Evolutionary conservation across 2,797 vertebrate genomes (phyloP).

Genomic region (Heliangelus exortis): DNA sequence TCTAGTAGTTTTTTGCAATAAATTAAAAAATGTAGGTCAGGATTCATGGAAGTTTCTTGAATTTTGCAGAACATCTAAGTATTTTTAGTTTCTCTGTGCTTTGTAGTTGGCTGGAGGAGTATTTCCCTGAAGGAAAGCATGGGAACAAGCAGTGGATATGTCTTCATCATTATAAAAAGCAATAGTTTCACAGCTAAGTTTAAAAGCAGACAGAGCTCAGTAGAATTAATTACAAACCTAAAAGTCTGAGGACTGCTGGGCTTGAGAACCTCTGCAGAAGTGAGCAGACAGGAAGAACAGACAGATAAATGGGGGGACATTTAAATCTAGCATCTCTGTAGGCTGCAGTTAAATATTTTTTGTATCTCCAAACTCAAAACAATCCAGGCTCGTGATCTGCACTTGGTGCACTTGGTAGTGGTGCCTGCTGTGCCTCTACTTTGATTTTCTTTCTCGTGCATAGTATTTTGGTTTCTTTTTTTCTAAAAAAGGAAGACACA

Average conservation of each 20-base stretch:
- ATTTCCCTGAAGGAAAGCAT: neutral
- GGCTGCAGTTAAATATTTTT: neutral
- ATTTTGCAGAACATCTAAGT: neutral
- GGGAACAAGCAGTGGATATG: fast-evolving
- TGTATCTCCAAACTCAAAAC: neutral
- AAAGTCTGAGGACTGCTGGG: neutral
- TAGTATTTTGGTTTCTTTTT: neutral
- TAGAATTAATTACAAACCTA: neutral
- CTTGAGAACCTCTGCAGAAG: neutral
- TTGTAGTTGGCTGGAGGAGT: neutral
- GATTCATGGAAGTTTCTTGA: neutral
- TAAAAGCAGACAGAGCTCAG: neutral
- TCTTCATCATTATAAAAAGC: neutral
- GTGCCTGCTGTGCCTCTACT: slow-evolving; percentile 20
- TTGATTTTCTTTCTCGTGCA: neutral
- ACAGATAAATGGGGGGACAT: neutral
- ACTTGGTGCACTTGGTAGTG: neutral
- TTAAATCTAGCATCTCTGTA: neutral
- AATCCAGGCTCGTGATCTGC: neutral
- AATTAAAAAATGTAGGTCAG: neutral
- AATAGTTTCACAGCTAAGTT: neutral
- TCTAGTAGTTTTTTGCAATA: neutral
- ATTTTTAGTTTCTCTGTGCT: neutral
- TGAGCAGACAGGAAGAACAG: neutral
- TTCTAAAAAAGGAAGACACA: neutral